Base-by-base conservation (phyloP, 2,888 invertebrate genomes). In the Gisinianus flammeolus region DNA sequence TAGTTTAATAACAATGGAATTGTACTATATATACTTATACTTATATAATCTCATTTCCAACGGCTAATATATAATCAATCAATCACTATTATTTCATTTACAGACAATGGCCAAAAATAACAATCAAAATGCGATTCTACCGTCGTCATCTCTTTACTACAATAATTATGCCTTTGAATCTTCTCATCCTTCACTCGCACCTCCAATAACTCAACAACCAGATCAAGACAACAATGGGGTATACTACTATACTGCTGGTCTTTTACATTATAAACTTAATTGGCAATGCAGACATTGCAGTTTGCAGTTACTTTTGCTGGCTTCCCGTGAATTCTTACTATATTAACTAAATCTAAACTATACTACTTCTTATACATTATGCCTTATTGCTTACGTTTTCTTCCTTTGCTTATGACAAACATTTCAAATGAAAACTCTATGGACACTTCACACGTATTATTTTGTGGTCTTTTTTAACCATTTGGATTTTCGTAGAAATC, bases 161-260 rank as follows among this genome's bases (percentile, higher is more conserved):
- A 81, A 84, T 58, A 84, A 84, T 52, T 84, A 82, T 75, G 84
- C 79, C 8, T 84, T 81, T 58, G 56, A 75, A 16, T 81, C 84
- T 1, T 78, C 82, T 26, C 52, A 77, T 4, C 77, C 70, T 5
- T 74, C 67, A 35, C 52, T 79, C 1, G 75, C 70, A 10, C 69
- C 67, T 56, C 68, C 78, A 22, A 24, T 16, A 12, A 30, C 26
- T 56, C 77, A 68, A 12, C 44, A 79, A 16, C 79, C 72, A n/a
- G 35, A 76, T 26, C 56, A 74, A 19, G 64, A 62, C 72, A 30
- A 72, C 10, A 56, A 73, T 73, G 73, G 35, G 73, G 73, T 73
- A 73, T 24, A 28, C 2, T 33, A 31, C n/a, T 58, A 10, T n/a
- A 54, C 16, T 54, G 16, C 54, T 31, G 22, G 62, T 73, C 6